Evolutionary conservation across 1,140 invertebrate species (phyloP).

Genomic region (Papilio xuthus): DNA sequence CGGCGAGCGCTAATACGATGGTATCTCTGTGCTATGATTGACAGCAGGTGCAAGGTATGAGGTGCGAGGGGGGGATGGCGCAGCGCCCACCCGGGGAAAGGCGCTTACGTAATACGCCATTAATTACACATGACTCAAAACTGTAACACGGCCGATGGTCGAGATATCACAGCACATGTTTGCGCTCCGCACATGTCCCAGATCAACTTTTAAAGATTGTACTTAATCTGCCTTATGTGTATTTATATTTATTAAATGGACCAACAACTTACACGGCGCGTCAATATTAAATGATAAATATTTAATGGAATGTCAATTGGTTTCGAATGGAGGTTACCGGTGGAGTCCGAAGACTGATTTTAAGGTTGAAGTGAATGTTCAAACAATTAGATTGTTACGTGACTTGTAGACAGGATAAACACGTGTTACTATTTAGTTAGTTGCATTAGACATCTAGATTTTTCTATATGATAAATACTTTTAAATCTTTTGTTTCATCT

Average conservation of each 20-base stretch:
- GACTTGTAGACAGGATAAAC: background rate
- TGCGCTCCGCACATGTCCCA: conserved; percentile 27
- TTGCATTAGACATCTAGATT: background rate
- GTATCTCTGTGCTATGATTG: conserved; percentile 50
- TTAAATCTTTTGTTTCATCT: background rate
- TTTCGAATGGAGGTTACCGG: conserved; percentile 11
- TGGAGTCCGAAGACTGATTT: background rate
- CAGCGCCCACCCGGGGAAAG: conserved; percentile 56
- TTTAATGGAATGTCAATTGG: conserved; percentile 25
- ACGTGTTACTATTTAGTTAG: background rate
- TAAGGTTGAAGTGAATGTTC: conserved; percentile 18
- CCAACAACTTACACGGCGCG: conserved; percentile 23
- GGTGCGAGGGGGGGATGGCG: background rate
- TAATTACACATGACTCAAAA: conserved; percentile 56
- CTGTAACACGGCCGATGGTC: conserved; percentile 38
- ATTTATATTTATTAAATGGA: conserved; percentile 36
- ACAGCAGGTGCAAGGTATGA: conserved; percentile 39
- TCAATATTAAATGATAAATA: conserved; percentile 26
- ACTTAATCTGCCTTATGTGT: conserved; percentile 38
- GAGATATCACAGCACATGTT: conserved; percentile 32
- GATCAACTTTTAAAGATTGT: conserved; percentile 38
- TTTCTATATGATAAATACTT: background rate
- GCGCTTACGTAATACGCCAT: conserved; percentile 54
- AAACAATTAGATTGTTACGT: conserved; percentile 14
- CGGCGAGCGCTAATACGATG: conserved; percentile 34